Evolutionary conservation across 2,113 vertebrate genomes (phyloP).

Genomic region (Rhegmatorhina hoffmannsi): DNA sequence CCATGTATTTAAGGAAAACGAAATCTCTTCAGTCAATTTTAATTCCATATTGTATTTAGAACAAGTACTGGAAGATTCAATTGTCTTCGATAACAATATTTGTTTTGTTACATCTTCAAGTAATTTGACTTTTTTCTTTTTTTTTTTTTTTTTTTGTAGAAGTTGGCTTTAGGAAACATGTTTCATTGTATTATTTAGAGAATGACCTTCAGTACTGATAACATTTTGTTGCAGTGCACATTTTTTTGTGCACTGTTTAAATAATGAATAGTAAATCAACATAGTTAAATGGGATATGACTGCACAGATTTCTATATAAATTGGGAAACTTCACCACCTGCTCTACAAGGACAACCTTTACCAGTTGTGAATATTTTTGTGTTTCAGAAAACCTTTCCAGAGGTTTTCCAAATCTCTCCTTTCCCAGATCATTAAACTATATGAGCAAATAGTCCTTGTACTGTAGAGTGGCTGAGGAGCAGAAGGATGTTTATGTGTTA

Average conservation of each 20-base stretch:
- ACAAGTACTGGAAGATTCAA: slow-evolving; percentile 58
- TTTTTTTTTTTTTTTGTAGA: not conserved
- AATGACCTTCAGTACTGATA: slow-evolving; percentile 55
- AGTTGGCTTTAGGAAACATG: slow-evolving; percentile 21
- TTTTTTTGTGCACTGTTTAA: slow-evolving; percentile 36
- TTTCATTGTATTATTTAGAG: slow-evolving; percentile 37
- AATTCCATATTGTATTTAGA: slow-evolving; percentile 67
- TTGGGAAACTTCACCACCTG: not conserved
- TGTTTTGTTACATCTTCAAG: slow-evolving; percentile 31
- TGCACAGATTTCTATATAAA: slow-evolving; percentile 34
- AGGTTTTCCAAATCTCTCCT: not conserved
- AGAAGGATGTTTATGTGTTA: not conserved
- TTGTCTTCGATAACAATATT: slow-evolving; percentile 62
- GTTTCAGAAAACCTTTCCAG: not conserved
- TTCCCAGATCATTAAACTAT: not conserved
- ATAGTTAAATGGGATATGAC: slow-evolving; percentile 43
- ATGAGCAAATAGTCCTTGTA: not conserved
- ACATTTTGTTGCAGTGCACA: slow-evolving; percentile 2
- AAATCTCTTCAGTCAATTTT: slow-evolving; percentile 61
- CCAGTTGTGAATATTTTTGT: not conserved
- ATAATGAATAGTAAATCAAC: slow-evolving; percentile 17
- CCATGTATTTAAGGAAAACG: slow-evolving; percentile 50
- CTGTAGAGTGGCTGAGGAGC: not conserved
- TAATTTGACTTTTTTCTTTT: slow-evolving; percentile 40
- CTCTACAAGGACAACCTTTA: slow-evolving; percentile 41